phyloP scores from a whole-genome alignment of 2,888 invertebrate genomes.

The Xiphydria camelus region DNA sequence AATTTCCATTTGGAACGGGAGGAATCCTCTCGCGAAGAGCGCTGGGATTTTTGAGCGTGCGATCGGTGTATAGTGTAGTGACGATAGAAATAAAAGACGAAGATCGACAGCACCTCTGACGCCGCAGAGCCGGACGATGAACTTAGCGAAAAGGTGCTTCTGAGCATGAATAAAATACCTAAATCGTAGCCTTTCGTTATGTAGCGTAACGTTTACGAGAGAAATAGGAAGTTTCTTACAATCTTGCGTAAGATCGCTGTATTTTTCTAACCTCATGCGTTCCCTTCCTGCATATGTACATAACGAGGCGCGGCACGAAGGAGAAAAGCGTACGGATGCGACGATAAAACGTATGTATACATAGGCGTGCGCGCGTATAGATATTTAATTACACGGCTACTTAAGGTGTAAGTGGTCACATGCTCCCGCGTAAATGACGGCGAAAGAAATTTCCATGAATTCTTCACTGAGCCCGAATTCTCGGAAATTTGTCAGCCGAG shows the following conservation, averaged over 20 bases:
- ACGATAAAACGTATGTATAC: neutral
- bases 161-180: slow-evolving; percentile 12
- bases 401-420: slow-evolving; percentile 25
- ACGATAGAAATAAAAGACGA: too few species aligned
- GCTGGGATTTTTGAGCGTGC: too few species aligned
- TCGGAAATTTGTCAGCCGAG: slow-evolving; percentile 25
- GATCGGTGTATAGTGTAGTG: too few species aligned
- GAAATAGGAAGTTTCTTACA: slow-evolving; percentile 44
- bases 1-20: too few species aligned
- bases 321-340: neutral
- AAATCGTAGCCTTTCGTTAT: slow-evolving; percentile 16
- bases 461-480: slow-evolving; percentile 31
- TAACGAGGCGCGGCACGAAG: slow-evolving; percentile 8
- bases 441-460: slow-evolving; percentile 31
- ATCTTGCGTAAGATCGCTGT: slow-evolving; percentile 49
- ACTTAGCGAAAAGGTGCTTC: slow-evolving; percentile 30
- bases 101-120: too few species aligned
- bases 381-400: slow-evolving; percentile 20
- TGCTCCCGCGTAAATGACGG: slow-evolving; percentile 1
- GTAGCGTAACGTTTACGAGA: slow-evolving; percentile 24
- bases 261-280: slow-evolving; percentile 55
- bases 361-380: neutral
- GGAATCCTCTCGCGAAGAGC: too few species aligned
- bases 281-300: slow-evolving; percentile 47
- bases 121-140: slow-evolving; percentile 7